Conservation (phyloP, 1,140 invertebrate genomes). For the Ruditapes philippinarum region DNA sequence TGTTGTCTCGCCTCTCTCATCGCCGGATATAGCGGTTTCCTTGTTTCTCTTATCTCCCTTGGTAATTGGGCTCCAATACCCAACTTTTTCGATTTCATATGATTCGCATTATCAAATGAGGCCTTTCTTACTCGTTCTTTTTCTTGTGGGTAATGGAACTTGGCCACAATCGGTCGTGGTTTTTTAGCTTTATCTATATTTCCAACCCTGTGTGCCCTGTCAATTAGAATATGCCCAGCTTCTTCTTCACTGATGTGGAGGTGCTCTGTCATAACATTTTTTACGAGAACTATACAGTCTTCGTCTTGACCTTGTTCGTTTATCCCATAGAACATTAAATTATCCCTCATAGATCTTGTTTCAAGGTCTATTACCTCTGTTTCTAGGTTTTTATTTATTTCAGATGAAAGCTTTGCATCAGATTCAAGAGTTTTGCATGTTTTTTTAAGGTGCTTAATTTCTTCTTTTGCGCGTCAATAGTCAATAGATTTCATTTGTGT, state of each 20-base stretch:
- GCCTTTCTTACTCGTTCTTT: background rate
- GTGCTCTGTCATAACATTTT: background rate
- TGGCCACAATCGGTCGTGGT: conserved; percentile 1
- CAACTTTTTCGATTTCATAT: background rate
- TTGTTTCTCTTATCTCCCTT: background rate
- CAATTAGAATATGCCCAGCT: background rate
- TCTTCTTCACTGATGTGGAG: background rate
- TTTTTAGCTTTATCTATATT: background rate
- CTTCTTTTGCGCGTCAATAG: background rate
- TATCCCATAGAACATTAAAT: background rate
- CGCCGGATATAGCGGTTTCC: background rate
- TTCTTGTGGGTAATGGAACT: background rate
- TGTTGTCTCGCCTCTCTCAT: too few species aligned
- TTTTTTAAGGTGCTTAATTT: background rate
- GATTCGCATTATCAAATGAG: background rate
- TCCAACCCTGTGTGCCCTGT: background rate
- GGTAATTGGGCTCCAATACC: background rate
- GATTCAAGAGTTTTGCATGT: background rate
- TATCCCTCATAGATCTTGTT: background rate
- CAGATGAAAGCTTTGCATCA: background rate
- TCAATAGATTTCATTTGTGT: background rate
- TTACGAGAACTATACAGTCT: background rate
- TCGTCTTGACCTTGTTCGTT: background rate
- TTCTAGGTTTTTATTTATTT: background rate
- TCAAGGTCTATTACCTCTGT: background rate